phyloP scores from a whole-genome alignment of 1,140 invertebrate species.

The Sitophilus oryzae region DNA sequence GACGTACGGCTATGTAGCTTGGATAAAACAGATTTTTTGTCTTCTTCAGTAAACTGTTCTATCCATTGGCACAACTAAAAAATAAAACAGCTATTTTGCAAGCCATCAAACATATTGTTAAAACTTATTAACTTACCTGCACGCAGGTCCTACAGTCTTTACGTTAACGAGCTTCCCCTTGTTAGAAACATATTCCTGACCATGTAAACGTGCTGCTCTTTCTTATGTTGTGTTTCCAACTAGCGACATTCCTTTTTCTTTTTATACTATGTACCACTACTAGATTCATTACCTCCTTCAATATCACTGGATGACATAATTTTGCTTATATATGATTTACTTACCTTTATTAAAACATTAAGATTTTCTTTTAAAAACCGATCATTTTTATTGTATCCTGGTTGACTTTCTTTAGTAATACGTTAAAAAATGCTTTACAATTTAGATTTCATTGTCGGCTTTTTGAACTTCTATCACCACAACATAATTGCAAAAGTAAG shows the following conservation, averaged over 20 bases:
- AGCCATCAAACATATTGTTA: too few relatives aligned
- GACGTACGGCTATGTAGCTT: conserved; percentile 17
- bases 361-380: too few relatives aligned
- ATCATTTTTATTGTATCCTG: too few relatives aligned
- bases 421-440: too few relatives aligned
- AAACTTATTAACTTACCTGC: conserved; percentile 9
- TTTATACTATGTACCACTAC: conserved; percentile 13
- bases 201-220: conserved; percentile 2
- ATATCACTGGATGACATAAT: too few relatives aligned
- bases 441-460: too few relatives aligned
- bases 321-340: too few relatives aligned
- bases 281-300: too few relatives aligned
- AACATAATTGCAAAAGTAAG: too few relatives aligned
- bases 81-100: conserved; percentile 1
- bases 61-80: conserved; percentile 26
- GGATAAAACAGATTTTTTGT: conserved; percentile 14
- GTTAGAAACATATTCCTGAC: conserved; percentile 12
- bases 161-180: conserved; percentile 5
- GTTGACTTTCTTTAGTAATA: too few relatives aligned
- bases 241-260: conserved; percentile 11
- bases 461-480: too few relatives aligned
- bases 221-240: conserved; percentile 11
- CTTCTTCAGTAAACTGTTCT: conserved; percentile 19
- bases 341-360: too few relatives aligned
- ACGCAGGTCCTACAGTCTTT: conserved; percentile 11